These are phyloP conservation scores for Drosophila paulistorum DNA, from an alignment of 1,140 invertebrate species.

Conservation along the genomic window DNA sequence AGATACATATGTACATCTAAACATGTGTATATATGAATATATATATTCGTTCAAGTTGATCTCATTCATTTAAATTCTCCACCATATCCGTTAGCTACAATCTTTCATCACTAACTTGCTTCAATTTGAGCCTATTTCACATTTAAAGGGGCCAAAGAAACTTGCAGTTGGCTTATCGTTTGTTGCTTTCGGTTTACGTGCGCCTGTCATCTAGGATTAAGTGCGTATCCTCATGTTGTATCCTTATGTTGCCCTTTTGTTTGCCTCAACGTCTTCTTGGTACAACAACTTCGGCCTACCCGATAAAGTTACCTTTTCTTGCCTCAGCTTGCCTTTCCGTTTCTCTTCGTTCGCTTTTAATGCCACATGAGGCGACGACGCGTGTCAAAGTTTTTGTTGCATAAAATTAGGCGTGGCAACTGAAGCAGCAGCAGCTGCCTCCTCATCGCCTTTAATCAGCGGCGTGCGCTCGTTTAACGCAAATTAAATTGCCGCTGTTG, in stretches of 20 bases:
- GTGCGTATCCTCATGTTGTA: slow-evolving; percentile 59
- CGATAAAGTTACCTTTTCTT: slow-evolving; percentile 60
- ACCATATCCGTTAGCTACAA: slow-evolving; percentile 44
- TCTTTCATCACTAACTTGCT: slow-evolving; percentile 60
- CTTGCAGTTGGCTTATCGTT: slow-evolving; percentile 69
- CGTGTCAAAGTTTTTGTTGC: slow-evolving; percentile 77
- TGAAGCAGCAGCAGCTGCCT: slow-evolving; percentile 24
- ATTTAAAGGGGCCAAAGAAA: slow-evolving; percentile 45
- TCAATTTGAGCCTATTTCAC: slow-evolving; percentile 17
- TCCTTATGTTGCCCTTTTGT: slow-evolving; percentile 55
- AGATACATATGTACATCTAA: not conserved
- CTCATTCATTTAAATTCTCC: slow-evolving; percentile 44
- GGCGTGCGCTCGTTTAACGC: slow-evolving; percentile 77
- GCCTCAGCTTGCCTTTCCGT: slow-evolving; percentile 35
- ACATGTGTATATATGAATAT: not conserved
- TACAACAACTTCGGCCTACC: slow-evolving; percentile 58
- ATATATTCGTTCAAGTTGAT: not conserved
- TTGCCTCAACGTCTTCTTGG: slow-evolving; percentile 36
- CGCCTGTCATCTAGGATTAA: slow-evolving; percentile 71
- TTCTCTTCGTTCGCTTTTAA: slow-evolving; percentile 34
- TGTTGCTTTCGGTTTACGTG: slow-evolving; percentile 62
- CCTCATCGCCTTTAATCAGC: slow-evolving; percentile 70
- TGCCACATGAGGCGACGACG: slow-evolving; percentile 64
- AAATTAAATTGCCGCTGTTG: slow-evolving; percentile 73
- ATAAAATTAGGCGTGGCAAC: slow-evolving; percentile 60